Conservation (phyloP, 1,140 invertebrate genomes). For the Saccostrea echinata region DNA sequence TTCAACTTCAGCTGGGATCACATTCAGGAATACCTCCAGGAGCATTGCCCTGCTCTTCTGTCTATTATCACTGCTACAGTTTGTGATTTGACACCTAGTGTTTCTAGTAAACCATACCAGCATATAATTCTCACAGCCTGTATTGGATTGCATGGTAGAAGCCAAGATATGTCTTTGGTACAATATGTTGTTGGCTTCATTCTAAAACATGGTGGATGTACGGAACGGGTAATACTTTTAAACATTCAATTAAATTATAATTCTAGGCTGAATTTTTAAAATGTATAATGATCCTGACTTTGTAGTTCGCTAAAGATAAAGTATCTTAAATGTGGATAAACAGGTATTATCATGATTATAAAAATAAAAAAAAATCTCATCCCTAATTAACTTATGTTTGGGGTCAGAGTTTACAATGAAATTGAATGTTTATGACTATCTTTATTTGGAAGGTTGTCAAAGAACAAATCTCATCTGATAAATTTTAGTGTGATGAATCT, state of each 20-base stretch:
- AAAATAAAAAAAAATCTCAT: too few relatives aligned
- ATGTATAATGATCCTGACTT: slow-evolving; percentile 1
- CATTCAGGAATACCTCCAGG: background rate
- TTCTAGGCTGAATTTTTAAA: background rate
- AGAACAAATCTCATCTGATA: background rate
- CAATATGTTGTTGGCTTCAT: slow-evolving; percentile 29
- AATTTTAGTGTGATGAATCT: background rate
- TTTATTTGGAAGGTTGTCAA: background rate
- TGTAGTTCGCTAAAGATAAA: background rate
- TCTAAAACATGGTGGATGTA: slow-evolving; percentile 30
- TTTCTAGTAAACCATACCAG: background rate
- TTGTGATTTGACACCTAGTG: background rate
- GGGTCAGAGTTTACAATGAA: background rate
- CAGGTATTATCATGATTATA: too few relatives aligned
- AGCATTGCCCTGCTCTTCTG: slow-evolving; percentile 11
- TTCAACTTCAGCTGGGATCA: slow-evolving; percentile 29
- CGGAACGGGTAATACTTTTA: slow-evolving; percentile 27
- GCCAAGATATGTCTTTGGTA: slow-evolving; percentile 32
- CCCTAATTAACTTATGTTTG: too few relatives aligned
- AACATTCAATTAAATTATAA: background rate
- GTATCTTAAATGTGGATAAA: too few relatives aligned
- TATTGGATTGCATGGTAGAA: slow-evolving; percentile 43
- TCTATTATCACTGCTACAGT: slow-evolving; percentile 1
- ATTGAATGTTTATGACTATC: background rate
- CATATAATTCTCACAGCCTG: background rate